Evolutionary conservation across 2,113 vertebrate genomes (phyloP).

Genomic region (Python bivittatus): DNA sequence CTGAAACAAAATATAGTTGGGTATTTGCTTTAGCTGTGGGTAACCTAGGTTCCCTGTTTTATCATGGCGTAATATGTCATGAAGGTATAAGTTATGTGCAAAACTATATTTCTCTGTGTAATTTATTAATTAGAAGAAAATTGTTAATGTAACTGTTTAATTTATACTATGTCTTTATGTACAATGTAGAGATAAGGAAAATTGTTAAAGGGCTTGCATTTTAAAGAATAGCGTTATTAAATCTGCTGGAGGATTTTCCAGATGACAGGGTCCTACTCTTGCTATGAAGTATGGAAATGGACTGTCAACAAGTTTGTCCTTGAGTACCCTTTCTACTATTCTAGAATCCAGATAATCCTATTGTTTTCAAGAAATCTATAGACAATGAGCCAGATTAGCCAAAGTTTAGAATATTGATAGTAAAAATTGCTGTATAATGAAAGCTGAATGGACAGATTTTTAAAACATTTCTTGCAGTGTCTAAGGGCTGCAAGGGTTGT

Average conservation of each 20-base stretch:
- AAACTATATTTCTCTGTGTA: slow-evolving; percentile 28
- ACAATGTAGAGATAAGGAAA: slow-evolving; percentile 37
- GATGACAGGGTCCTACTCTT: neutral
- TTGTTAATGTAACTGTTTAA: slow-evolving; percentile 27
- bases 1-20: slow-evolving; percentile 44
- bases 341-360: neutral
- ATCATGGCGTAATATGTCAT: slow-evolving; percentile 32
- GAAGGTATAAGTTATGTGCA: slow-evolving; percentile 35
- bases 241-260: neutral
- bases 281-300: neutral
- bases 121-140: slow-evolving; percentile 33
- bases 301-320: neutral
- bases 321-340: neutral
- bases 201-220: neutral
- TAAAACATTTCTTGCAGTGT: neutral
- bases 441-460: neutral
- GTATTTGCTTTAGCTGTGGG: slow-evolving; percentile 55
- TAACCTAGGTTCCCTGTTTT: slow-evolving; percentile 45
- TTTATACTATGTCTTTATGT: slow-evolving; percentile 33
- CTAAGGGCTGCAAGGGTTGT: neutral
- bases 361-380: neutral
- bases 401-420: neutral
- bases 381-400: neutral
- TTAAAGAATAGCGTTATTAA: neutral
- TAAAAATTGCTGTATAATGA: neutral